Percentiles rank a stretch among this genome's conserved stretches.
Evolutionary conservation across 2,113 vertebrate genomes (phyloP).

Genomic region (Rhinolophus sinicus): DNA sequence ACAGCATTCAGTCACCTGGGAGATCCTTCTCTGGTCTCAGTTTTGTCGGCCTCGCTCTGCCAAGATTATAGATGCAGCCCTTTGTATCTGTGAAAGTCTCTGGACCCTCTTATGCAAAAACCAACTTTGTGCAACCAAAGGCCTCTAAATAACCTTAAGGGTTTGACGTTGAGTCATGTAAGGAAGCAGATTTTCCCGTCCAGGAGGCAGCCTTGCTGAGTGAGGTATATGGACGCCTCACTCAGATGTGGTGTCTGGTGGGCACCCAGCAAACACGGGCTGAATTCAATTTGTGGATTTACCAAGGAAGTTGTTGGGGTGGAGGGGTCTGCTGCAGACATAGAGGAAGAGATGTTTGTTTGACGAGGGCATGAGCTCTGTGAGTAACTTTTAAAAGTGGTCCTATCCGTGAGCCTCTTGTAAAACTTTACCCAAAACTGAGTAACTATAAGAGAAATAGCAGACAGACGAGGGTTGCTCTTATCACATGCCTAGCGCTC

Average conservation of each 20-base stretch:
- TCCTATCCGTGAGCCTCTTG: not conserved
- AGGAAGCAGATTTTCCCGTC: not conserved
- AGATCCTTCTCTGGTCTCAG: not conserved
- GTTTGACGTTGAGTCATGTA: not conserved
- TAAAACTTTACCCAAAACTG: not conserved
- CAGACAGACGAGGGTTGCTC: not conserved
- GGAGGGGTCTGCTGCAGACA: too few species aligned
- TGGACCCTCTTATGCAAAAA: not conserved
- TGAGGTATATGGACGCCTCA: not conserved
- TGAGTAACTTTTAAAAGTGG: not conserved
- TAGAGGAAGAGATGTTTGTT: not conserved
- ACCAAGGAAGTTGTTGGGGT: not conserved
- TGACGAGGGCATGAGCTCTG: not conserved
- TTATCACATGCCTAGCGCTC: not conserved
- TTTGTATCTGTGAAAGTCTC: not conserved
- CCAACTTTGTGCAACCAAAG: not conserved
- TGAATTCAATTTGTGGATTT: not conserved
- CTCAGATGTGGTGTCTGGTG: too few species aligned
- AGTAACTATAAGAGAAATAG: not conserved
- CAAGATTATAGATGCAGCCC: not conserved
- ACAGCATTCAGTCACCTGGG: not conserved
- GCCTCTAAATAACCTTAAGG: not conserved
- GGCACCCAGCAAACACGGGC: not conserved
- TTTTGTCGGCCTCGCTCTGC: not conserved
- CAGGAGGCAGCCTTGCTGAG: not conserved